Conservation (phyloP, 2,113 vertebrate species). For the Mola mola region DNA sequence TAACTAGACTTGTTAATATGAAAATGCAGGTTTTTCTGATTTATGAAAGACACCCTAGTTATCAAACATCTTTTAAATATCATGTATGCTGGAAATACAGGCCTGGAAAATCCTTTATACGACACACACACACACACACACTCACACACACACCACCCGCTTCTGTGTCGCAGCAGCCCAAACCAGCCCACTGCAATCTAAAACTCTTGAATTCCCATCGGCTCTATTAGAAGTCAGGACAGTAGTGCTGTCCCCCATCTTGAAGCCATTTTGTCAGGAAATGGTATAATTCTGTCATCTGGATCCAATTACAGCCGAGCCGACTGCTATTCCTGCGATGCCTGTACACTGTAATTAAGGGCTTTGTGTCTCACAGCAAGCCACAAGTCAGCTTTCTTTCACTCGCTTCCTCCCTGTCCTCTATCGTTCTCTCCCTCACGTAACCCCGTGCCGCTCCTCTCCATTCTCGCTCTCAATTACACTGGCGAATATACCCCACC, state of each 20-base stretch:
- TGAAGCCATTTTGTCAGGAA: slow-evolving; percentile 79
- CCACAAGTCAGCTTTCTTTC: slow-evolving; percentile 47
- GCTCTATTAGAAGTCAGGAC: slow-evolving; percentile 67
- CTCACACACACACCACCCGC: slow-evolving; percentile 16
- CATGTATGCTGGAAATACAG: background rate
- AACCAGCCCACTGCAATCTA: slow-evolving; percentile 3
- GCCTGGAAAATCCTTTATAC: background rate
- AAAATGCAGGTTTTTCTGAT: no score
- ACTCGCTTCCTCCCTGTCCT: slow-evolving; percentile 34
- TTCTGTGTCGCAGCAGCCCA: slow-evolving; percentile 4
- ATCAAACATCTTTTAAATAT: no score
- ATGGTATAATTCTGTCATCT: slow-evolving; percentile 79
- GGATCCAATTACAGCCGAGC: slow-evolving; percentile 74
- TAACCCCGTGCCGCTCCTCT: slow-evolving; percentile 26
- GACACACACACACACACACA: background rate
- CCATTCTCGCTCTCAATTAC: slow-evolving; percentile 16
- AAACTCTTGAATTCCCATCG: slow-evolving; percentile 43
- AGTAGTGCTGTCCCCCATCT: slow-evolving; percentile 75
- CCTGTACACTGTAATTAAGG: slow-evolving; percentile 77
- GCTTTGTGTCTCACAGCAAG: slow-evolving; percentile 70
- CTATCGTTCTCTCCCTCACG: background rate
- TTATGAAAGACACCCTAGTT: no score
- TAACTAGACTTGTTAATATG: no score
- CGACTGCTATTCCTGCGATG: slow-evolving; percentile 69
- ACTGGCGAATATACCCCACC: background rate